Conservation (phyloP, 2,888 invertebrate species). For the Metopia argyrocephala region DNA sequence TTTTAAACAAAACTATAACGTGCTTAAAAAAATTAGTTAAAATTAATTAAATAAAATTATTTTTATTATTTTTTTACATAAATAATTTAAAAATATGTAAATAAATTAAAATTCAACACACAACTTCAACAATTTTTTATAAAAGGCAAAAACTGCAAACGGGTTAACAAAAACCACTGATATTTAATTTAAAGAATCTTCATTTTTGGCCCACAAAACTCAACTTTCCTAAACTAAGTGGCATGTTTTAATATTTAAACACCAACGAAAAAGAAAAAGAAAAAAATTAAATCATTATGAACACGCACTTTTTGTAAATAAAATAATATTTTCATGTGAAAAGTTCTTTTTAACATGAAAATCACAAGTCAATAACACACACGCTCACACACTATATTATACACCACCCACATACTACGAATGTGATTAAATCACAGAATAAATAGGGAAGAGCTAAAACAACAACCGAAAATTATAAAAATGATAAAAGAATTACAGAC, state of each 20-base stretch:
- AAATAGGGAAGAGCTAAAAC: background rate
- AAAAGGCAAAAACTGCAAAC: background rate
- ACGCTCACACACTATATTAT: too few species aligned
- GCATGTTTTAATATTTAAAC: slow-evolving; percentile 43
- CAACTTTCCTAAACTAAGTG: background rate
- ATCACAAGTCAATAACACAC: too few species aligned
- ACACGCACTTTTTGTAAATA: slow-evolving; percentile 47
- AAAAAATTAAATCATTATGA: slow-evolving; percentile 25
- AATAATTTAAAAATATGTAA: background rate
- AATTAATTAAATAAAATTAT: slow-evolving; percentile 12
- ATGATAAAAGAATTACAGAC: background rate
- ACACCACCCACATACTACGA: too few species aligned
- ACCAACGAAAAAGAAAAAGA: background rate
- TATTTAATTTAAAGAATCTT: slow-evolving; percentile 1
- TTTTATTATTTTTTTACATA: background rate
- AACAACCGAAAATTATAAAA: background rate
- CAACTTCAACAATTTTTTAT: background rate
- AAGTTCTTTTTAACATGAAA: too few species aligned
- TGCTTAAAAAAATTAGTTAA: background rate
- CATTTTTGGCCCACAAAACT: background rate
- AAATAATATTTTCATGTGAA: background rate
- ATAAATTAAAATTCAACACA: slow-evolving; percentile 9
- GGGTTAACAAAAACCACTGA: background rate
- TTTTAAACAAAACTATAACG: background rate
- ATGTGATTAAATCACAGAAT: slow-evolving; percentile 36